Evolutionary conservation across 2,888 invertebrate genomes (phyloP).

Genomic region (Pinctada fucata): DNA sequence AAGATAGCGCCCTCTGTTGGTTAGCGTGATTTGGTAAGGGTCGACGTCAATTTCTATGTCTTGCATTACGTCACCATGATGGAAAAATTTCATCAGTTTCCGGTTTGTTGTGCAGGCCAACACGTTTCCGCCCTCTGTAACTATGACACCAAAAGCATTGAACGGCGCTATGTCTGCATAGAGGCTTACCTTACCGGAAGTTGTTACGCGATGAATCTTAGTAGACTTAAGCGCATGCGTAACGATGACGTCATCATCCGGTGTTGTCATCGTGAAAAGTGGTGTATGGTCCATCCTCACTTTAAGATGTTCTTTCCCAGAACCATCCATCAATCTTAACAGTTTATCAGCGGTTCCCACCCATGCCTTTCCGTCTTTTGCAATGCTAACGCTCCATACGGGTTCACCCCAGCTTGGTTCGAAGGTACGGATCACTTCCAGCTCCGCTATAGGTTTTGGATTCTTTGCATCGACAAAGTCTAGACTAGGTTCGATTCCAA

Average conservation of each 20-base stretch:
- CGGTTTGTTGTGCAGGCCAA: background rate
- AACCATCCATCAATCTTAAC: background rate
- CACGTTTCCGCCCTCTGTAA: background rate
- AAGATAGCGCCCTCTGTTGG: background rate
- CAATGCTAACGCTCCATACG: background rate
- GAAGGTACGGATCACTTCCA: background rate
- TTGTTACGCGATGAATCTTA: background rate
- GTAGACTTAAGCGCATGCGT: background rate
- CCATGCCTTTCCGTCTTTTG: background rate
- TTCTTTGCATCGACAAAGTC: background rate
- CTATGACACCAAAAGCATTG: background rate
- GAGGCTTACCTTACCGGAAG: background rate
- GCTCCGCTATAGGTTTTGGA: background rate
- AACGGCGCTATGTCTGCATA: background rate
- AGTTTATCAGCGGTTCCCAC: background rate
- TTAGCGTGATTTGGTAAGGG: background rate
- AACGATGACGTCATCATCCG: background rate
- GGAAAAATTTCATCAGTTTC: background rate
- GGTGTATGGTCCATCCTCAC: background rate
- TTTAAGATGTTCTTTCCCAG: background rate
- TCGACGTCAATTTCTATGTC: background rate
- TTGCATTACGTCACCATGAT: background rate
- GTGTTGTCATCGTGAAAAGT: background rate
- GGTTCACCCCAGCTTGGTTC: background rate
- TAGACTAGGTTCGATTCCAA: background rate